Conservation (phyloP, 2,797 vertebrate genomes). For the Acanthurus lineatus region DNA sequence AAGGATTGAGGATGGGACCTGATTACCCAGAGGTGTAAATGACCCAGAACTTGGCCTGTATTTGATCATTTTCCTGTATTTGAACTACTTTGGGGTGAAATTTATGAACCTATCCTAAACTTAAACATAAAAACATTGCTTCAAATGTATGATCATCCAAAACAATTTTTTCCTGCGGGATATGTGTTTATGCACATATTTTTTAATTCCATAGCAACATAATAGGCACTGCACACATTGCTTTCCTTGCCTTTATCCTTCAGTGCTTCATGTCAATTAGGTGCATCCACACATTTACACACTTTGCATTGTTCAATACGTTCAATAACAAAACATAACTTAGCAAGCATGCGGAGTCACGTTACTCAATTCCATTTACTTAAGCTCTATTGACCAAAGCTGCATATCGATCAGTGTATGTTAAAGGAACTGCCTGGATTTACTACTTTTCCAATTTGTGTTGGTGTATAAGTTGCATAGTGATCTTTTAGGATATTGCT, state of each 20-base stretch:
- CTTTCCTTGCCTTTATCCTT: conserved; percentile 16
- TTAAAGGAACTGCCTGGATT: conserved; percentile 2
- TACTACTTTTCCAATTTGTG: conserved; percentile 10
- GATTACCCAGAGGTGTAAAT: conserved; percentile 30
- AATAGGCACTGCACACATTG: not conserved
- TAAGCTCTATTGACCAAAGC: conserved; percentile 31
- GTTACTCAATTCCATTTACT: conserved; percentile 33
- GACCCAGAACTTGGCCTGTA: conserved; percentile 20
- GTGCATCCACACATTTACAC: conserved; percentile 27
- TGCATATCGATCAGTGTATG: conserved; percentile 13
- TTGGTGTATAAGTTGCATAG: not conserved
- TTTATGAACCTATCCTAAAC: conserved; percentile 7
- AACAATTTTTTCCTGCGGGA: conserved; percentile 9
- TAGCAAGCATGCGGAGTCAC: conserved; percentile 34
- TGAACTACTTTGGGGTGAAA: conserved; percentile 19
- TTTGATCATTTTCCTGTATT: conserved; percentile 17
- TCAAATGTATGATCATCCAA: not conserved
- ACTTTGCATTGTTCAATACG: conserved; percentile 25
- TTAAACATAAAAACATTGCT: conserved; percentile 16
- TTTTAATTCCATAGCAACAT: not conserved
- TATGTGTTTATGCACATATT: not conserved
- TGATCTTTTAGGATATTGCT: not conserved
- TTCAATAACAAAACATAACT: conserved; percentile 44
- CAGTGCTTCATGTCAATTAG: conserved; percentile 22
- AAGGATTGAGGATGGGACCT: conserved; percentile 23